phyloP scores from a whole-genome alignment of 2,888 invertebrate genomes.

The Alentia gelatinosa region DNA sequence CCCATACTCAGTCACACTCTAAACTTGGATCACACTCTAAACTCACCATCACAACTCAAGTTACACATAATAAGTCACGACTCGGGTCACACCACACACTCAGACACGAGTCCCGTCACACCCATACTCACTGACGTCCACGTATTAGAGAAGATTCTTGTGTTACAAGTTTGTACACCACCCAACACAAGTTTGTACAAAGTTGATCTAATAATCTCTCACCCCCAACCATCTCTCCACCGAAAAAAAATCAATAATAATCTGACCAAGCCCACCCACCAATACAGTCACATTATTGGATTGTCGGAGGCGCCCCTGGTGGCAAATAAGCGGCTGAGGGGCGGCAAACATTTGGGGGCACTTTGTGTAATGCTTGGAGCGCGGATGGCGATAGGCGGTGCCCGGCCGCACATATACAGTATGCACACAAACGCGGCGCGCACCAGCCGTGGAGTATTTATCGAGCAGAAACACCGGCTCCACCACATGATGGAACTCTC shows the following conservation, averaged over 20 bases:
- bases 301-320: slow-evolving; percentile 1
- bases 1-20: too few relatives aligned
- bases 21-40: too few relatives aligned
- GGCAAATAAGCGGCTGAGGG: not conserved
- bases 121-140: too few relatives aligned
- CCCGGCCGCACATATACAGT: not conserved
- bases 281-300: slow-evolving; percentile 2
- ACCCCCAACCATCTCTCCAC: not conserved
- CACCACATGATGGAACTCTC: not conserved
- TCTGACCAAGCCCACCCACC: not conserved
- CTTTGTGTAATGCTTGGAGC: not conserved
- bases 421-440: not conserved
- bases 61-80: too few relatives aligned
- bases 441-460: not conserved
- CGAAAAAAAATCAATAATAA: slow-evolving; percentile 38
- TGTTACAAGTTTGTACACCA: too few relatives aligned
- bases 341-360: slow-evolving; percentile 11
- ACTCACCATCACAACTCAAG: too few relatives aligned
- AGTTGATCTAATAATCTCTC: slow-evolving; percentile 12
- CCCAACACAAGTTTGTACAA: not conserved
- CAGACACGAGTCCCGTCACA: too few relatives aligned
- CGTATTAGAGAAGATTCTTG: too few relatives aligned
- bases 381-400: not conserved
- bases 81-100: too few relatives aligned
- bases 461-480: not conserved